Evolutionary conservation across 2,113 vertebrate genomes (phyloP).

Genomic region (Nerophis lumbriciformis): DNA sequence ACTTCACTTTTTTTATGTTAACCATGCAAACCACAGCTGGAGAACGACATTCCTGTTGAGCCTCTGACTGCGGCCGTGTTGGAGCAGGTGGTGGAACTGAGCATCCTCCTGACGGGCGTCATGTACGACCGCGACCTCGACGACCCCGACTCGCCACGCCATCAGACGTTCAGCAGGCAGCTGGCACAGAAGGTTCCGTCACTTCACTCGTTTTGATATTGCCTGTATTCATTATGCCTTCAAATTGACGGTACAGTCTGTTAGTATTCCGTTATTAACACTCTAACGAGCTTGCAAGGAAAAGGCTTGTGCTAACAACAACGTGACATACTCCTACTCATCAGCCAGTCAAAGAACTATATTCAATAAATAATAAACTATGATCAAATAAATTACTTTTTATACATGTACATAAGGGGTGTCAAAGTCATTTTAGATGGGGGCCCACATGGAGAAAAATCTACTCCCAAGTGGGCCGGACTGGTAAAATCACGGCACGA

Average conservation of each 20-base stretch:
- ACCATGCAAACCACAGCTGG: constrained; percentile 65
- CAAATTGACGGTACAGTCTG: too few relatives aligned
- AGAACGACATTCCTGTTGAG: constrained; percentile 78
- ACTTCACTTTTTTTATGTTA: not conserved
- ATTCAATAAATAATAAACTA: too few relatives aligned
- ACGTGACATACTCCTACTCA: not conserved
- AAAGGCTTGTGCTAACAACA: too few relatives aligned
- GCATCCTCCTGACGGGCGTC: constrained; percentile 75
- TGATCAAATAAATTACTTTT: too few relatives aligned
- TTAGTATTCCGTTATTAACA: too few relatives aligned
- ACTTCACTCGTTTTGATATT: not conserved
- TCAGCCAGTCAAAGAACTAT: constrained; percentile 1
- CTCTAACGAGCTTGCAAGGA: too few relatives aligned
- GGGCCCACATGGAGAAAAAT: too few relatives aligned
- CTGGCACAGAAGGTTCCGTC: constrained; percentile 80
- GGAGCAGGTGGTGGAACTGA: constrained; percentile 84
- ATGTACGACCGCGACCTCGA: constrained; percentile 74
- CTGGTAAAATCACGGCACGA: too few relatives aligned
- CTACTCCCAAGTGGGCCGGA: too few relatives aligned
- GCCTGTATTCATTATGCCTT: too few relatives aligned
- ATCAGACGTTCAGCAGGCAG: constrained; percentile 69
- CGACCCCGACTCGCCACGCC: constrained; percentile 62
- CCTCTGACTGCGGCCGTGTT: constrained; percentile 43
- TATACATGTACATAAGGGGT: too few relatives aligned
- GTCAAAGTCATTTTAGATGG: too few relatives aligned